Evolutionary conservation across 2,113 vertebrate species (phyloP).

Genomic region (Amblyopsis rosae): DNA sequence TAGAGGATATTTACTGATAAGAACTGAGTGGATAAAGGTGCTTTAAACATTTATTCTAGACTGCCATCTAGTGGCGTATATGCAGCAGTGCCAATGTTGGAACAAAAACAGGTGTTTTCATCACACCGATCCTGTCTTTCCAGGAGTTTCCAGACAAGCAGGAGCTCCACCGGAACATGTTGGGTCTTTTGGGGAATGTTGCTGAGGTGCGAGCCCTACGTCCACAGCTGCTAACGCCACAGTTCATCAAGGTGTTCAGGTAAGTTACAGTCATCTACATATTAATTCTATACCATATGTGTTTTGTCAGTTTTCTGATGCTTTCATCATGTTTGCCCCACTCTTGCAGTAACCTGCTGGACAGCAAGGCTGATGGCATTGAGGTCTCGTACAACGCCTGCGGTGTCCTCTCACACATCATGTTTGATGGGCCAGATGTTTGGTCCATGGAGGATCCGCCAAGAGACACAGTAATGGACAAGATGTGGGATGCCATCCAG

Average conservation of each 20-base stretch:
- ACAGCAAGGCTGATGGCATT: constrained; percentile 96
- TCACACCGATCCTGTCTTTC: background rate
- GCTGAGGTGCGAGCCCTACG: constrained; percentile 92
- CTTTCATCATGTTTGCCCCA: background rate
- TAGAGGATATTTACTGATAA: too few species aligned
- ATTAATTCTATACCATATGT: background rate
- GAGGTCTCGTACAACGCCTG: constrained; percentile 98
- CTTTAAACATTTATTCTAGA: too few species aligned
- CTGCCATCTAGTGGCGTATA: too few species aligned
- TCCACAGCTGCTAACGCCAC: constrained; percentile 92
- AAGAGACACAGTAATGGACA: constrained; percentile 88
- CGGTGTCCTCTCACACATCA: constrained; percentile 95
- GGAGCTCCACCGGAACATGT: constrained; percentile 96
- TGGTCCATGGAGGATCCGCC: constrained; percentile 88
- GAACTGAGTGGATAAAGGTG: too few species aligned
- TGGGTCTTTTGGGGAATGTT: constrained; percentile 94
- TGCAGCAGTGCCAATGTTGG: too few species aligned
- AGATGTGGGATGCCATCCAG: constrained; percentile 96
- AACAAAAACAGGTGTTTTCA: too few species aligned
- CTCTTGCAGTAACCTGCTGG: constrained; percentile 85
- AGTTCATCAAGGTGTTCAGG: constrained; percentile 97
- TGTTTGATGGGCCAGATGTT: constrained; percentile 91
- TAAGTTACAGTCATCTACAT: constrained; percentile 41
- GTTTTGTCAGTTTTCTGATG: background rate
- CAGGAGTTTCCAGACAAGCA: constrained; percentile 98